Base-by-base conservation (phyloP, 2,797 vertebrate genomes). In the Gila robusta region DNA sequence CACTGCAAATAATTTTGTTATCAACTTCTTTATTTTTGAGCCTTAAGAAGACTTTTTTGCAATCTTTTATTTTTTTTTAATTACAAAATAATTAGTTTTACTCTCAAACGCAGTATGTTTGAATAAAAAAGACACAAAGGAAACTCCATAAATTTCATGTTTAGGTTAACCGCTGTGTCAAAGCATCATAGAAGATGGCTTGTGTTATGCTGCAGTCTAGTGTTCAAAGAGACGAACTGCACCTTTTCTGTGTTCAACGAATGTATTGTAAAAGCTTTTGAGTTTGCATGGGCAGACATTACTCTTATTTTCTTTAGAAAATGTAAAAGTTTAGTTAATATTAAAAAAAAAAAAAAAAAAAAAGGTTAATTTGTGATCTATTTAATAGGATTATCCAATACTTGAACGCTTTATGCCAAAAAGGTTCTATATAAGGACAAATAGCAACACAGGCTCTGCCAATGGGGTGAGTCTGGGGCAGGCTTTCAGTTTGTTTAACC, bases 201-300 rank as follows among this genome's bases (percentile, higher is more conserved):
- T 78, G 79, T 69, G 12, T 80, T 85, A 21, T 66, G 32, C 71
- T 67, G 82, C 76, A 73, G 81, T 81, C 87, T 85, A 47, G 85
- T 87, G 89, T 82, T 59, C 44, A 78, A 37, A 28, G 0, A 17
- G 26, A 28, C 62, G 6, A 80, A 85, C 59, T 87, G 77, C 89
- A 87, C 6, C 19, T 66, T 23, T 21, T 47, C 2, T 14, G 32
- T 12, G 21, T 26, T 32, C 78, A 28, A 14, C 23, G 4, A 26
- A 44, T 35, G 9, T 28, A 39, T 59, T 19, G 4, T 14, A 9
- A 73, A 74, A 37, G 16, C 8, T 78, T 78, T 17, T 17, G 23
- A 26, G 4, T 26, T 41, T 41, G 76, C 35, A 66, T n/a, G 19
- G 35, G 37, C 26, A 72, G 69, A 70, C 9, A 41, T 23, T 59